These are phyloP conservation scores for Pissodes strobi DNA, from an alignment of 1,140 invertebrate genomes.

Conservation along the genomic window DNA sequence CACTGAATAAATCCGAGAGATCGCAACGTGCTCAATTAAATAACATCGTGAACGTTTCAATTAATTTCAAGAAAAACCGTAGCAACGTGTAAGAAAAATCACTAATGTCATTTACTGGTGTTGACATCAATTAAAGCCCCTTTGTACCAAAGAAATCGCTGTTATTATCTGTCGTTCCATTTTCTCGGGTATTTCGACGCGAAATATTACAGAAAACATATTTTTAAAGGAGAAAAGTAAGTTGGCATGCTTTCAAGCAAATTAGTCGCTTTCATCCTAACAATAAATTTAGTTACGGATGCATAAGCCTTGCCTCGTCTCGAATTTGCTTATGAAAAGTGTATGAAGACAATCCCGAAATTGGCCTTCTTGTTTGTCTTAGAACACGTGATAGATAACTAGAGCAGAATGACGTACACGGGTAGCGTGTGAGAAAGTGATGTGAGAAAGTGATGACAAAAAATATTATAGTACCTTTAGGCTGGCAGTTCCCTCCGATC, in stretches of 20 bases:
- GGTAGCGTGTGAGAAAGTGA: no score
- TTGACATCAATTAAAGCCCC: slow-evolving; percentile 18
- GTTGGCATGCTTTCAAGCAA: slow-evolving; percentile 9
- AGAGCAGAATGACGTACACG: no score
- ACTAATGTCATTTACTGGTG: background rate
- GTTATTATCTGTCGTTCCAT: slow-evolving; percentile 5
- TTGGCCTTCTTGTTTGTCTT: no score
- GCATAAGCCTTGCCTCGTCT: background rate
- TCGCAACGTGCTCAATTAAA: no score
- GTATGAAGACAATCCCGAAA: no score
- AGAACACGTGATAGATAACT: no score
- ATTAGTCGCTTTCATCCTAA: slow-evolving; percentile 4
- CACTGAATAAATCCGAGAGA: no score
- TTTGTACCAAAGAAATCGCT: slow-evolving; percentile 8
- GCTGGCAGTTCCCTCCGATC: no score
- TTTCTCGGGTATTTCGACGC: slow-evolving; percentile 1
- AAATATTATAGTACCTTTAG: no score
- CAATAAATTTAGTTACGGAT: slow-evolving; percentile 11
- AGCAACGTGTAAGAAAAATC: background rate
- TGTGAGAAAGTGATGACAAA: no score
- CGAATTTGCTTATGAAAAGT: background rate
- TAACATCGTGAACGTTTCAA: no score
- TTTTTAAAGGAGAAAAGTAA: slow-evolving; percentile 7
- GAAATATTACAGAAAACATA: slow-evolving; percentile 7
- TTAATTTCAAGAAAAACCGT: background rate